Percentiles rank a stretch among this genome's conserved stretches.
phyloP scores from a whole-genome alignment of 2,797 vertebrate species.

The Sylvia borin region DNA sequence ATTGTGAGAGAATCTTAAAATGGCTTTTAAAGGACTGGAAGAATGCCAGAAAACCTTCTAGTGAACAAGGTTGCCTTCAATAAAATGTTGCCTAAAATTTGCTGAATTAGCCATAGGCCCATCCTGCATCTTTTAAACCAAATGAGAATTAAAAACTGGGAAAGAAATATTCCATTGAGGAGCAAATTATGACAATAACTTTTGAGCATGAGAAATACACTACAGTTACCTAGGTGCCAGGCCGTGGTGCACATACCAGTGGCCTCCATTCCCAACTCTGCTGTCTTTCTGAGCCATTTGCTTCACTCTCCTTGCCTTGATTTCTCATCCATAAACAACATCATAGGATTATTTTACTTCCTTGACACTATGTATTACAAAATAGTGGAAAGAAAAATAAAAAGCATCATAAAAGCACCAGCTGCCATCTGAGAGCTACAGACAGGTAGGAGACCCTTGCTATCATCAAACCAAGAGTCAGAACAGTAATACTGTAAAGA shows the following conservation, averaged over 20 bases:
- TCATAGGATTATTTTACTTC: background rate
- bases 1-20: background rate
- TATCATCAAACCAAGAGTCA: background rate
- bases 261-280: background rate
- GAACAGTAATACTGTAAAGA: background rate
- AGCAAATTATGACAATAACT: background rate
- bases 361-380: background rate
- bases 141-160: background rate
- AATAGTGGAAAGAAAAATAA: background rate
- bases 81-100: slow-evolving; percentile 6
- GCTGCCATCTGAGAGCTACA: background rate
- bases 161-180: background rate
- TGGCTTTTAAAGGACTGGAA: background rate
- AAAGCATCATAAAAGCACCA: background rate
- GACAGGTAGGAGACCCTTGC: background rate
- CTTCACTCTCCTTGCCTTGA: background rate
- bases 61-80: background rate
- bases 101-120: background rate
- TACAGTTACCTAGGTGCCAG: background rate
- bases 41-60: slow-evolving; percentile 12
- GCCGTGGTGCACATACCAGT: background rate
- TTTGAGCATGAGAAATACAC: background rate
- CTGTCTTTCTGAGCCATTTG: background rate
- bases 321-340: background rate
- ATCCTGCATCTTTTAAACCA: slow-evolving; percentile 4